Percentiles rank a stretch among this genome's conserved stretches.
Evolutionary conservation across 2,797 vertebrate species (phyloP).

Genomic region (Holocentrus rufus): DNA sequence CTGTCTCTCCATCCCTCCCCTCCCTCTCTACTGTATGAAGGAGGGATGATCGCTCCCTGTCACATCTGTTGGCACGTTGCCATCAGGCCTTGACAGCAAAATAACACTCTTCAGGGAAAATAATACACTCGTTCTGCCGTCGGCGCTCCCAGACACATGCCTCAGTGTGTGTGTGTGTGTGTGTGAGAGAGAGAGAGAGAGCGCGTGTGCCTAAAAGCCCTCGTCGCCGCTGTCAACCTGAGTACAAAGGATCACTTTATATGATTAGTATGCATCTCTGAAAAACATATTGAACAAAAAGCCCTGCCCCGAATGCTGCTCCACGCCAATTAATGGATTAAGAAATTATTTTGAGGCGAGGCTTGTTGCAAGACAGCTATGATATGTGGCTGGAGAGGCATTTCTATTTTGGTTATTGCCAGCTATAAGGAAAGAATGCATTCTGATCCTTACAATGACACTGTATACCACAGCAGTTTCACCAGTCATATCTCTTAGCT

Average conservation of each 20-base stretch:
- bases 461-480: constrained; percentile 3
- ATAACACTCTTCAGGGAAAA: constrained; percentile 84
- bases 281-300: constrained; percentile 80
- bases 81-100: constrained; percentile 82
- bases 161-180: constrained; percentile 45
- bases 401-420: constrained; percentile 59
- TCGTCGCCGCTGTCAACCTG: constrained; percentile 75
- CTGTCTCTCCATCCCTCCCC: constrained; percentile 29
- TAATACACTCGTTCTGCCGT: constrained; percentile 78
- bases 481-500: constrained; percentile 42
- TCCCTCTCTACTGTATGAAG: constrained; percentile 66
- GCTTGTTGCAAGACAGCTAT: constrained; percentile 75
- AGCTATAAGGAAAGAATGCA: constrained; percentile 55
- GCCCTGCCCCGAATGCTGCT: constrained; percentile 74
- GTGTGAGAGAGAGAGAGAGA: constrained; percentile 41
- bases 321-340: constrained; percentile 83
- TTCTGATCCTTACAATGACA: constrained; percentile 54
- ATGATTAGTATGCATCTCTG: constrained; percentile 83
- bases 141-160: constrained; percentile 75
- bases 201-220: constrained; percentile 72
- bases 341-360: constrained; percentile 79
- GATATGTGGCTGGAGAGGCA: constrained; percentile 73
- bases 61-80: constrained; percentile 82
- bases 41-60: constrained; percentile 80
- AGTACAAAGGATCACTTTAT: constrained; percentile 83